Conservation (phyloP, 2,113 vertebrate species). For the Centropus bengalensis region DNA sequence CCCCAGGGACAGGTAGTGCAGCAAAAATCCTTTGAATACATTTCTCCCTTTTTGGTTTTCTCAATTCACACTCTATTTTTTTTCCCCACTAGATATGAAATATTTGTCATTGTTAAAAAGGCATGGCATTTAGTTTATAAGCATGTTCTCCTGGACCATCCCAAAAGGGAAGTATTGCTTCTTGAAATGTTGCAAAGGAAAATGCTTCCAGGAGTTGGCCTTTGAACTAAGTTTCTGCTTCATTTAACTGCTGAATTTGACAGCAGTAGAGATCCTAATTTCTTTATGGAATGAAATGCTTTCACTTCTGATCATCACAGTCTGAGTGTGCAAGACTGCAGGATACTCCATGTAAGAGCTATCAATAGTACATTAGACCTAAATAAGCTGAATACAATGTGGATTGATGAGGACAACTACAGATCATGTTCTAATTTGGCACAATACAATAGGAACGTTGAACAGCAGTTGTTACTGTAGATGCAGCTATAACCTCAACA, state of each 20-base stretch:
- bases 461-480: neutral
- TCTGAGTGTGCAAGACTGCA: neutral
- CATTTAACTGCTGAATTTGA: slow-evolving; percentile 55
- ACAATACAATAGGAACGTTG: slow-evolving; percentile 5
- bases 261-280: slow-evolving; percentile 44
- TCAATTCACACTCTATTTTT: neutral
- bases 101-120: slow-evolving; percentile 45
- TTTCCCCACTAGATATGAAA: neutral
- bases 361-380: neutral
- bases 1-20: neutral
- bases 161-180: slow-evolving; percentile 42
- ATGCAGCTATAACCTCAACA: neutral
- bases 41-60: neutral
- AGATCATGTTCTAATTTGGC: neutral
- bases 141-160: slow-evolving; percentile 28
- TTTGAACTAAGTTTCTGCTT: slow-evolving; percentile 66
- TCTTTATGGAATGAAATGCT: slow-evolving; percentile 22
- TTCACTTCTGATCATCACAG: slow-evolving; percentile 29
- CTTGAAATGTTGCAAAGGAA: slow-evolving; percentile 51
- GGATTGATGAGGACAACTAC: neutral
- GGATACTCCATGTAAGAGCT: neutral
- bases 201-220: slow-evolving; percentile 58
- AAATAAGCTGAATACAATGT: neutral
- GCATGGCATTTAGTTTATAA: slow-evolving; percentile 4
- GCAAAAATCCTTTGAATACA: neutral